A percentile compares a stretch with the other conserved stretches of the same genome.
Conservation (phyloP, 2,797 vertebrate species). For the Peromyscus nudipes region DNA sequence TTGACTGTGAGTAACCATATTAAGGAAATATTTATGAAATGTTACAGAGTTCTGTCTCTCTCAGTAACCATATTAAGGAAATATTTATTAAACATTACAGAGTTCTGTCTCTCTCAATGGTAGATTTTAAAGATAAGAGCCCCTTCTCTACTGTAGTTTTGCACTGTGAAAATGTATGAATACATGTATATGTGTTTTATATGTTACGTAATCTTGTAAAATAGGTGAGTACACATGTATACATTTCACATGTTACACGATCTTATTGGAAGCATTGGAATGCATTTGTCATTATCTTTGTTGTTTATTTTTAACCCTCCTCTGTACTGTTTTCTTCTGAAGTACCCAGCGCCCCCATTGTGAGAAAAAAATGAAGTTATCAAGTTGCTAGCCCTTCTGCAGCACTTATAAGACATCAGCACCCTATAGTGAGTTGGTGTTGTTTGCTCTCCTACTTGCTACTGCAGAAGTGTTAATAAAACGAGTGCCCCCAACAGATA, state of each 20-base stretch:
- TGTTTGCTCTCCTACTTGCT: neutral
- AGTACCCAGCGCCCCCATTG: neutral
- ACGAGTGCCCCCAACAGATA: neutral
- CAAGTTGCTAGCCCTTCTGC: neutral
- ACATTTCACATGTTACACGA: neutral
- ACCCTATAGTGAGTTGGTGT: neutral
- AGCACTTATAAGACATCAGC: neutral
- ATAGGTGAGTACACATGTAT: neutral
- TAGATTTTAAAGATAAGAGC: neutral
- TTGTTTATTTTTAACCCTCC: neutral
- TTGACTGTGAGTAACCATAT: neutral
- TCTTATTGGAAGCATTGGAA: neutral
- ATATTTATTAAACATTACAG: conserved; percentile 21
- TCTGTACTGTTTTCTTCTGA: conserved; percentile 19
- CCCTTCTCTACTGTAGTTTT: neutral
- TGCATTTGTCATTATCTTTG: neutral
- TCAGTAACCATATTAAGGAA: neutral
- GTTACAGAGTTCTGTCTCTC: neutral
- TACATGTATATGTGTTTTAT: fast-evolving
- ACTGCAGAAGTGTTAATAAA: conserved; percentile 20
- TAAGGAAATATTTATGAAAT: conserved; percentile 42
- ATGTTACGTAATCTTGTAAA: neutral
- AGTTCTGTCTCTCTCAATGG: neutral
- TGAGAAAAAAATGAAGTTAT: neutral
- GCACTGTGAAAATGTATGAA: neutral